Evolutionary conservation across 1,140 invertebrate genomes (phyloP).

Genomic region (Cyclina sinensis): DNA sequence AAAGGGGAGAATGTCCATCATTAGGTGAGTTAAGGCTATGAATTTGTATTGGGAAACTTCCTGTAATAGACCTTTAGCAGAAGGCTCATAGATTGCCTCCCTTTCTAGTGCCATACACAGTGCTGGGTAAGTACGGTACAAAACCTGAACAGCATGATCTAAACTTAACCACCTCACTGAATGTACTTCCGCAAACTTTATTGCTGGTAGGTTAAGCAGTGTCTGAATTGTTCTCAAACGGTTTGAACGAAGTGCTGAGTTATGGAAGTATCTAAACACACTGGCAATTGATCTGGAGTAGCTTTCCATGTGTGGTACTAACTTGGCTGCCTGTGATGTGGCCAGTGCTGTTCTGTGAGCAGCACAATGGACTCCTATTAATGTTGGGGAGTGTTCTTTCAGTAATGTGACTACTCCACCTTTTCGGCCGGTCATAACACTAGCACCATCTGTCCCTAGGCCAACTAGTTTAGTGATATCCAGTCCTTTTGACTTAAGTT

Average conservation of each 20-base stretch:
- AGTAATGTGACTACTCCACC: constrained; percentile 50
- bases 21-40: constrained; percentile 11
- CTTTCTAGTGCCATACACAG: neutral
- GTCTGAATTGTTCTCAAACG: neutral
- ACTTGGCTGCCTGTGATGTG: constrained; percentile 27
- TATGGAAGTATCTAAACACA: constrained; percentile 43
- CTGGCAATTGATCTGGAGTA: neutral
- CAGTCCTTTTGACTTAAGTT: neutral
- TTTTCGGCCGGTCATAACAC: constrained; percentile 31
- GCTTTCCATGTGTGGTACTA: neutral
- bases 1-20: constrained; percentile 29
- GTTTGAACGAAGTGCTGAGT: constrained; percentile 30
- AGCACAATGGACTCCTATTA: constrained; percentile 56
- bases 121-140: constrained; percentile 6
- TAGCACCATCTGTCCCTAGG: constrained; percentile 50
- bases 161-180: constrained; percentile 48
- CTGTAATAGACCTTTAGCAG: neutral
- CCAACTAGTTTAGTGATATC: constrained; percentile 41
- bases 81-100: neutral
- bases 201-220: neutral
- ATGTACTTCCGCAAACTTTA: constrained; percentile 36
- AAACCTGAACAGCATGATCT: constrained; percentile 18
- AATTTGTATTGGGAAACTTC: neutral
- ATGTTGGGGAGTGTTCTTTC: neutral
- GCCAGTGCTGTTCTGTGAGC: constrained; percentile 44